Percentiles rank a stretch among this genome's conserved stretches.
Conservation (phyloP, 37 sponge, comb jelly and placozoan genomes). For the Spongia lamella region DNA sequence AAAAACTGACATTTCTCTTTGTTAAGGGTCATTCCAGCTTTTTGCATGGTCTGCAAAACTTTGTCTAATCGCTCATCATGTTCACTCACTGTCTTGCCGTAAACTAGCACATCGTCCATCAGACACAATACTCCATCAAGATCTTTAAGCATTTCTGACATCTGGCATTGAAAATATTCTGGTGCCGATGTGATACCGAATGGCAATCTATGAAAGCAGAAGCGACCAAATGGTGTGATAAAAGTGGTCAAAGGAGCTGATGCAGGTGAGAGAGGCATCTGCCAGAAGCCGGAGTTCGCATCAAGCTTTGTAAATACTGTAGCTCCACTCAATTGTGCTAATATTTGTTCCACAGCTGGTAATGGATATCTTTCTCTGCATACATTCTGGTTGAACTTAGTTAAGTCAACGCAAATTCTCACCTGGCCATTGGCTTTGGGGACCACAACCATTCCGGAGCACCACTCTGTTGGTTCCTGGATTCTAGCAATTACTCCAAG, state of each 20-base stretch:
- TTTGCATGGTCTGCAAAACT: not conserved
- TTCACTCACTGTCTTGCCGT: not conserved
- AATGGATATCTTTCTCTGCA: too few species aligned
- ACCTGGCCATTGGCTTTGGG: too few species aligned
- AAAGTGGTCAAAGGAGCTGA: conserved; percentile 11
- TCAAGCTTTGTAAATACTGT: conserved; percentile 3
- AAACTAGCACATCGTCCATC: not conserved
- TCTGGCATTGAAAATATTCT: conserved; percentile 2
- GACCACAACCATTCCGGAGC: too few species aligned
- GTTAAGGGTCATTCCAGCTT: conserved; percentile 21
- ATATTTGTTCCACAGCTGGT: too few species aligned
- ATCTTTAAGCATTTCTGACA: conserved; percentile 2
- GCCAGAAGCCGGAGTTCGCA: conserved; percentile 13
- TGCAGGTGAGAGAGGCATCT: not conserved
- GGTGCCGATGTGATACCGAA: conserved; percentile 15
- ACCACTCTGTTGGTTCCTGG: too few species aligned
- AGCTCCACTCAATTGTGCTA: too few species aligned
- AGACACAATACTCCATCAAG: conserved; percentile 16
- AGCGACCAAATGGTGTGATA: conserved; percentile 9
- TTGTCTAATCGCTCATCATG: conserved; percentile 7
- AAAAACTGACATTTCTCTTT: conserved; percentile 27
- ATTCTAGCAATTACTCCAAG: too few species aligned
- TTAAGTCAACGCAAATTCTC: too few species aligned
- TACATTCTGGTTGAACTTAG: too few species aligned
- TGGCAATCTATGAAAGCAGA: not conserved